phyloP scores from a whole-genome alignment of 2,797 vertebrate genomes.

The Brotogeris chrysoptera region DNA sequence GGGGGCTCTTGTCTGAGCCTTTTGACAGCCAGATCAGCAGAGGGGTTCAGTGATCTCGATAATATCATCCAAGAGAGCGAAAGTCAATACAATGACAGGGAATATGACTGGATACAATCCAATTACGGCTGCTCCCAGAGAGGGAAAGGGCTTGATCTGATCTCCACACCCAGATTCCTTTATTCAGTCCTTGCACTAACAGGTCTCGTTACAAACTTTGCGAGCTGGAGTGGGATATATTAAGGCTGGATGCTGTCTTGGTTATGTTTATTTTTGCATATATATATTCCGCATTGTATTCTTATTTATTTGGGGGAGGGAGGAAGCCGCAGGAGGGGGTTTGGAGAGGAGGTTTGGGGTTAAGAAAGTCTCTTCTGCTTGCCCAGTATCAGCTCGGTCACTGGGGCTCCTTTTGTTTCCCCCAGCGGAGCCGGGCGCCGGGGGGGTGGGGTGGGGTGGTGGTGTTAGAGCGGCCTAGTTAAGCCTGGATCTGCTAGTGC shows the following conservation, averaged over 20 bases:
- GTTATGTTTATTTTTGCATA: neutral
- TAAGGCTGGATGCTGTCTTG: neutral
- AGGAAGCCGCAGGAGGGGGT: neutral
- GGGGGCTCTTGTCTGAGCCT: constrained; percentile 87
- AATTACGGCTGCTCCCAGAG: constrained; percentile 88
- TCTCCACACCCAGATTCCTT: constrained; percentile 26
- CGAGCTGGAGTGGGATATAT: neutral
- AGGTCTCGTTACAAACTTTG: constrained; percentile 48
- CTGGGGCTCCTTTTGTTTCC: accelerated
- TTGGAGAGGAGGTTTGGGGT: neutral
- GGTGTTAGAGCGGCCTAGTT: neutral
- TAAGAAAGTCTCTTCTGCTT: neutral
- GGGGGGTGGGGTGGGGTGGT: too few relatives aligned
- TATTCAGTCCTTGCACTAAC: constrained; percentile 39
- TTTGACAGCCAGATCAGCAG: constrained; percentile 91
- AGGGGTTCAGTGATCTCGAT: constrained; percentile 91
- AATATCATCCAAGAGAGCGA: constrained; percentile 91
- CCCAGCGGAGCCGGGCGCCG: neutral
- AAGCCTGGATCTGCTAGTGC: neutral
- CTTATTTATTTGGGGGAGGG: neutral
- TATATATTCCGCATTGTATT: neutral
- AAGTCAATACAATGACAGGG: constrained; percentile 95
- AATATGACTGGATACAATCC: constrained; percentile 92
- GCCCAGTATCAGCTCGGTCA: neutral
- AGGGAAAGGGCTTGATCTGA: constrained; percentile 71